Base-by-base conservation (phyloP, 2,113 vertebrate genomes). In the Psephotus haematonotus region DNA sequence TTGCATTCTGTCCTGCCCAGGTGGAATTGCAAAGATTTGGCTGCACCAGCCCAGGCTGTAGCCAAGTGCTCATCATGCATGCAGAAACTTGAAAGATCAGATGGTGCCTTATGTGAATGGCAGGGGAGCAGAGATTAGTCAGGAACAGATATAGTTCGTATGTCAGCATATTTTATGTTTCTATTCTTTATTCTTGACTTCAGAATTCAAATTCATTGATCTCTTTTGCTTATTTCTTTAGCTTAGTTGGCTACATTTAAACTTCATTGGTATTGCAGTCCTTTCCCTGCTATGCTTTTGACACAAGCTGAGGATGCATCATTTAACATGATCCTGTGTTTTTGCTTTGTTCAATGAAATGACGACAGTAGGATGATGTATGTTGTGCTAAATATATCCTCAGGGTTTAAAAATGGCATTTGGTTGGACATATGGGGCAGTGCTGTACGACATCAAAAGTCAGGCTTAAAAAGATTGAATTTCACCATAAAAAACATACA, bases 1-100 rank as follows among this genome's bases (percentile, higher is more conserved):
- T 91, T 72, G 62, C 93, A 72, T 97, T 97, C 96, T 97, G 95
- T 95, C 93, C 93, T 96, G 65, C 91, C 95, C 96, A 96, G 95
- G 96, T 96, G 96, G 93, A 92, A 76, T 69, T 1, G 2, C 86
- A 76, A 65, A 76, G 88, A 97, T 76, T 95, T 97, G 96, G 96
- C 95, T 85, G 77, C 29, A 57, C 65, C 69, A 47, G 62, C 92
- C 37, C 69, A 1, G 77, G 37, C 91, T 76, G 80, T 49, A 85
- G 96, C 96, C 96, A 97, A 85, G 83, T 91, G 93, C 88, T 95
- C 93, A 71, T 89, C 86, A 76, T n/a, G 86, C 90, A 82, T 93
- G 88, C 83, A 95, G 75, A 69, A 96, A 85, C 91, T 72, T 60
- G 88, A 67, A 79, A 82, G 92, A 93, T 96, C 94, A 96, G 95